Conservation (phyloP, 2,113 vertebrate genomes). For the Rhinoderma darwinii region DNA sequence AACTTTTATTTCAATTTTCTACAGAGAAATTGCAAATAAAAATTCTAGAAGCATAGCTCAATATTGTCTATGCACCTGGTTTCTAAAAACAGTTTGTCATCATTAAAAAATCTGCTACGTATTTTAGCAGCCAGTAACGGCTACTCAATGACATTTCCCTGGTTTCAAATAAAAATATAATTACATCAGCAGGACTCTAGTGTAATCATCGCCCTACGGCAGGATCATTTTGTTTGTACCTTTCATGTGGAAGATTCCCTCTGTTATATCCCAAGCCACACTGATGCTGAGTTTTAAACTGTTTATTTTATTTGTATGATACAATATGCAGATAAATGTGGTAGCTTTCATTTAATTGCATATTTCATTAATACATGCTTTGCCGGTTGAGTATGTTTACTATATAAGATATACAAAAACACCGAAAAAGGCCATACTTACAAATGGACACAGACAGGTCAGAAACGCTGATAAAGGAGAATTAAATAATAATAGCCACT, state of each 20-base stretch:
- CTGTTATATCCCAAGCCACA: slow-evolving; percentile 3
- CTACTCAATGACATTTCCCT: slow-evolving; percentile 50
- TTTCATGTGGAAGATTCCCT: slow-evolving; percentile 53
- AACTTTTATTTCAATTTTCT: background rate
- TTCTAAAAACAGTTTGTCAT: slow-evolving; percentile 51
- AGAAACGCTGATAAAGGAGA: too few species aligned
- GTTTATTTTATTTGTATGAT: slow-evolving; percentile 41
- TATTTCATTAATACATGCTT: background rate
- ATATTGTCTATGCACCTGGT: slow-evolving; percentile 47
- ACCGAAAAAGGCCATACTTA: too few species aligned
- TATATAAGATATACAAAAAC: background rate
- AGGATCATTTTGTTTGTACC: slow-evolving; percentile 62
- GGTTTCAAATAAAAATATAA: slow-evolving; percentile 47
- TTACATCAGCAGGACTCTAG: slow-evolving; percentile 39
- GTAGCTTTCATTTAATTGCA: background rate
- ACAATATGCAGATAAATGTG: slow-evolving; percentile 14
- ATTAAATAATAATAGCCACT: too few species aligned
- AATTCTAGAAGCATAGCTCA: slow-evolving; percentile 40
- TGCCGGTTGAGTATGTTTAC: background rate
- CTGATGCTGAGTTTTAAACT: background rate
- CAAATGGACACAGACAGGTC: too few species aligned
- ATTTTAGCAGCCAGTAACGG: slow-evolving; percentile 32
- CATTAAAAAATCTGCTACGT: slow-evolving; percentile 51
- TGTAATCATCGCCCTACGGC: slow-evolving; percentile 45
- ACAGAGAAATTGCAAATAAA: slow-evolving; percentile 11